Base-by-base conservation (phyloP, 2,888 invertebrate genomes). In the Zootermopsis nevadensis region DNA sequence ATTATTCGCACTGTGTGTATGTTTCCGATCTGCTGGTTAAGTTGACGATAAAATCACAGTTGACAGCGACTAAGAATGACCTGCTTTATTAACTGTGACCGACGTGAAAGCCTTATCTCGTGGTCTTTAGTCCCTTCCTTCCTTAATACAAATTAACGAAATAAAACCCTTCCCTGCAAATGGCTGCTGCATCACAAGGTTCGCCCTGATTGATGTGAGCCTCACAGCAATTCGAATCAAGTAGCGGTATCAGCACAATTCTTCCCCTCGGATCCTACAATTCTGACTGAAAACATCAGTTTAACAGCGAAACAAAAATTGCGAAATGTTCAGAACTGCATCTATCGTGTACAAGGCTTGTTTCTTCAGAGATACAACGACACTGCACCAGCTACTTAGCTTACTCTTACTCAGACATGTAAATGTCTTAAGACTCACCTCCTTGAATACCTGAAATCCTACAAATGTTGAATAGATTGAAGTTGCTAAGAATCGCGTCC, bases 171-270 rank as follows among this genome's bases (percentile, higher is more conserved):
- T 74, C 74, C 24, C 35, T 74, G 33, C 31, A 69, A 69, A 30
- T 33, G 33, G 69, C 69, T 31, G 38, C 10, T 38, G 74, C 74
- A n/a, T 38, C 35, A 27, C 38, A 42, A 74, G 74, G 74, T 74
- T 24, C n/a, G n/a, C 8, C 33, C 74, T 74, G 74, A 74, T 74
- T 74, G 74, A 42, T 74, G 24, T 74, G 74, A 42, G 24, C 74
- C 74, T 33, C 69, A 69, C 74, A 69, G 69, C 69, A 27, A 33
- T 82, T 60, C 77, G 76, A 74, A 82, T 82, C 82, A 82, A 77
- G 53, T 30, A 82, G 74, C 82, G 42, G 82, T 60, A 66, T 66
- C 82, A 82, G 76, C 82, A 82, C 77, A 76, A 82, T 77, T 82
- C 19, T 30, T 42, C 74, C 33, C 60, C 76, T 81, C 72, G n/a